Evolutionary conservation across 2,113 vertebrate species (phyloP).

Genomic region (Macrotis lagotis): DNA sequence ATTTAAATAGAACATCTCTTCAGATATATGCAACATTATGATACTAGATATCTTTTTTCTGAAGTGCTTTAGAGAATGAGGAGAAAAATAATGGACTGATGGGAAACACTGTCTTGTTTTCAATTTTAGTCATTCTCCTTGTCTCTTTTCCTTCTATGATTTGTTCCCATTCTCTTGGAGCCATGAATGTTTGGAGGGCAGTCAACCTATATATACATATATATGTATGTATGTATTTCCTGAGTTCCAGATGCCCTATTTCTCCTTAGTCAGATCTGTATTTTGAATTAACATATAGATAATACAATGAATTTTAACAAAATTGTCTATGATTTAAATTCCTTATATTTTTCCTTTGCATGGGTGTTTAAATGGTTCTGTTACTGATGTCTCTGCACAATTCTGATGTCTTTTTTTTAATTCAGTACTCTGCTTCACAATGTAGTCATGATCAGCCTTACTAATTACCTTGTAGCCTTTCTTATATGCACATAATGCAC

Average conservation of each 20-base stretch:
- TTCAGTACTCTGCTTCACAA: slow-evolving; percentile 84
- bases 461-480: slow-evolving; percentile 89
- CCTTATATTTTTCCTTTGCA: slow-evolving; percentile 83
- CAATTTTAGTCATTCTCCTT: slow-evolving; percentile 63
- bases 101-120: slow-evolving; percentile 76
- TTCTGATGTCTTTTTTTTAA: slow-evolving; percentile 83
- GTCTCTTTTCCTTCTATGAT: slow-evolving; percentile 72
- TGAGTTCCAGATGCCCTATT: slow-evolving; percentile 68
- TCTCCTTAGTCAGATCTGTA: slow-evolving; percentile 73
- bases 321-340: slow-evolving; percentile 81
- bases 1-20: slow-evolving; percentile 79
- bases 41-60: slow-evolving; percentile 77
- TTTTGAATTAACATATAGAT: slow-evolving; percentile 72
- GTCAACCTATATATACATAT: slow-evolving; percentile 39
- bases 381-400: slow-evolving; percentile 84
- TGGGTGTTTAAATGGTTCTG: slow-evolving; percentile 89
- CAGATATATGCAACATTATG: slow-evolving; percentile 77
- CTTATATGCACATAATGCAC: slow-evolving; percentile 89
- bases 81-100: slow-evolving; percentile 69
- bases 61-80: slow-evolving; percentile 76
- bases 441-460: slow-evolving; percentile 90
- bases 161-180: slow-evolving; percentile 73
- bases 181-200: slow-evolving; percentile 69
- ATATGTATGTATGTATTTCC: not conserved
- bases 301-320: slow-evolving; percentile 77